A percentile compares a stretch with the other conserved stretches of the same genome.
These are phyloP conservation scores for Tachycineta bicolor DNA, from an alignment of 2,113 vertebrate species.

Conservation along the genomic window DNA sequence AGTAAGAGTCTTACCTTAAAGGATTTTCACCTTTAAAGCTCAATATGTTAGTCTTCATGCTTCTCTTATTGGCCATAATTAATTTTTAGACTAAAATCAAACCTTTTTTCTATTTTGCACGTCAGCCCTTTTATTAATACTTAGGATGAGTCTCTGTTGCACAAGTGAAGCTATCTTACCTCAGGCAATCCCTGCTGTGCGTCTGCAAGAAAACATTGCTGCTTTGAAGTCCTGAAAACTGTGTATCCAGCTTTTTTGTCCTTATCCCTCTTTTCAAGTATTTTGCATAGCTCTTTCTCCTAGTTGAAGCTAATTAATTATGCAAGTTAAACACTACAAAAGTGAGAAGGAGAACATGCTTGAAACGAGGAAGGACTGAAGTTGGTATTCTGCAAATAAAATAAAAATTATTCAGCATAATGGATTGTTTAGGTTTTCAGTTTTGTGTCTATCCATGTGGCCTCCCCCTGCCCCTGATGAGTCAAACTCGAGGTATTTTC, in stretches of 20 bases:
- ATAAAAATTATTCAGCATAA: not conserved
- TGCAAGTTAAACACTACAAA: not conserved
- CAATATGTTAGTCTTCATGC: not conserved
- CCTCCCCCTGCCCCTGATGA: accelerated
- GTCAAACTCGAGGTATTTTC: not conserved
- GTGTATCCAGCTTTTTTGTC: conserved; percentile 19
- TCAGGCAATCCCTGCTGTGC: conserved; percentile 28
- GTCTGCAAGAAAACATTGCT: not conserved
- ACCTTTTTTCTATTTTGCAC: not conserved
- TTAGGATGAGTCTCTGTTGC: not conserved
- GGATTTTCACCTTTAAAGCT: not conserved
- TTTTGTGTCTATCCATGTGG: accelerated
- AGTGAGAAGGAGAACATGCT: not conserved
- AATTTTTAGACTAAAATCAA: not conserved
- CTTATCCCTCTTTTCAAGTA: not conserved
- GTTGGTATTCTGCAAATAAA: not conserved
- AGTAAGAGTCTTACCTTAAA: not conserved
- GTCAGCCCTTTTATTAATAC: not conserved
- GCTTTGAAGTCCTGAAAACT: conserved; percentile 52
- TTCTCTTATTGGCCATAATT: not conserved
- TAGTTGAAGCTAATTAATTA: not conserved
- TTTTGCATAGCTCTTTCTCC: not conserved
- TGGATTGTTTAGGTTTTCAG: not conserved
- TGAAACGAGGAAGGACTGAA: not conserved
- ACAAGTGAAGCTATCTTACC: not conserved